These are phyloP conservation scores for Apodemia duryi DNA, from an alignment of 2,888 invertebrate genomes.

Conservation along the genomic window DNA sequence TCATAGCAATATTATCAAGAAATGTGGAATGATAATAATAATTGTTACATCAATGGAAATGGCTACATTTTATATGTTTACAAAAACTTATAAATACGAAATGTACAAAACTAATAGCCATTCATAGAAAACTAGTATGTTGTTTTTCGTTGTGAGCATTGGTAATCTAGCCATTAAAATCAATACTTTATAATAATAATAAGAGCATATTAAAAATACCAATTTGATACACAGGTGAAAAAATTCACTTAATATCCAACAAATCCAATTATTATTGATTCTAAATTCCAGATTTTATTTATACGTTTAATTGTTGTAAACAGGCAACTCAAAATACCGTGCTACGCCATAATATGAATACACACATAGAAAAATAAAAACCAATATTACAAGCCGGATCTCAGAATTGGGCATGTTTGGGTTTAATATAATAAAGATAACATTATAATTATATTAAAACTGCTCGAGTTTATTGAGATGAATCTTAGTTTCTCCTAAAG, in stretches of 20 bases:
- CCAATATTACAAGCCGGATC: neutral
- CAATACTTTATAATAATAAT: neutral
- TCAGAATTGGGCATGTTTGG: too few relatives aligned
- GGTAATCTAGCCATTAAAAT: neutral
- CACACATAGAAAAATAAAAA: constrained; percentile 2
- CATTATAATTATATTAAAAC: too few relatives aligned
- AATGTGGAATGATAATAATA: constrained; percentile 3
- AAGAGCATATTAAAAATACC: neutral
- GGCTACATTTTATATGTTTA: neutral
- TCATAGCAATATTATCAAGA: neutral
- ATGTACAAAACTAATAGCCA: constrained; percentile 6
- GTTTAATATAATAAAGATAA: too few relatives aligned
- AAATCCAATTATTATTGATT: neutral
- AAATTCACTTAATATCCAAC: neutral
- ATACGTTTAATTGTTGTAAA: neutral
- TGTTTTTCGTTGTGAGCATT: constrained; percentile 9
- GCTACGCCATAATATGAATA: constrained; percentile 1
- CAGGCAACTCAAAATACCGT: constrained; percentile 7
- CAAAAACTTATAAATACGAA: constrained; percentile 3
- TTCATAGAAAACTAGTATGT: neutral
- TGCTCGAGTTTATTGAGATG: too few relatives aligned
- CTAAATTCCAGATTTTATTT: constrained; percentile 4
- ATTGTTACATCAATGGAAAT: neutral
- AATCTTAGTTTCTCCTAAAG: too few relatives aligned
- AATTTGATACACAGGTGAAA: neutral